A percentile compares a stretch with the other conserved stretches of the same genome.
phyloP scores from a whole-genome alignment of 1,140 invertebrate species.

The Hyles vespertilio region DNA sequence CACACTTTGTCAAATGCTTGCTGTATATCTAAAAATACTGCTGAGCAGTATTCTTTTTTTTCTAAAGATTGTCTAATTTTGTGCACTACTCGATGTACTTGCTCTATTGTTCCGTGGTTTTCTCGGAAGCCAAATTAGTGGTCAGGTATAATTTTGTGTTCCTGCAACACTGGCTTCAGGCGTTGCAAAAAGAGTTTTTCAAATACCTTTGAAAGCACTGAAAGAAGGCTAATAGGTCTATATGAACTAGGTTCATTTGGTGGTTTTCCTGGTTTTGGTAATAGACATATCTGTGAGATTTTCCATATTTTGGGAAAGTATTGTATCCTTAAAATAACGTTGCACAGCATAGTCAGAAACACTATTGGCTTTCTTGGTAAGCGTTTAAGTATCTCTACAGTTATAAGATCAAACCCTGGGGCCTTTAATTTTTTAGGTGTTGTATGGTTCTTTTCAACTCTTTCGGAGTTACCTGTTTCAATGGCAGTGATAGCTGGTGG shows the following conservation, averaged over 20 bases:
- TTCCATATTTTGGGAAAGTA: too few relatives aligned
- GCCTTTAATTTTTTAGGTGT: constrained; percentile 24
- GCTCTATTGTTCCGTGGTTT: constrained; percentile 29
- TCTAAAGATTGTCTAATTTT: constrained; percentile 16
- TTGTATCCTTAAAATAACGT: too few relatives aligned
- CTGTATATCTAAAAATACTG: constrained; percentile 19
- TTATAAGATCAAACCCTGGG: constrained; percentile 35
- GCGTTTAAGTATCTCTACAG: too few relatives aligned
- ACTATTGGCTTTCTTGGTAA: too few relatives aligned
- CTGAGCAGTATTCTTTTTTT: constrained; percentile 32
- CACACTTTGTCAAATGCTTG: constrained; percentile 19
- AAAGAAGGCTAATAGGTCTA: constrained; percentile 22
- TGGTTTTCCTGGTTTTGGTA: too few relatives aligned
- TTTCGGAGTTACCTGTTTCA: too few relatives aligned
- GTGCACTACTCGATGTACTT: too few relatives aligned
- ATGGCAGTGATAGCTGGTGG: too few relatives aligned
- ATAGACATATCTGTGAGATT: too few relatives aligned
- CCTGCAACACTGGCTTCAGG: background rate
- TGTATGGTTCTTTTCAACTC: constrained; percentile 4
- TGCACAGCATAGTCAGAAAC: too few relatives aligned
- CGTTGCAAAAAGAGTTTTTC: constrained; percentile 9
- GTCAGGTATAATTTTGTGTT: constrained; percentile 20
- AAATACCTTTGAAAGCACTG: constrained; percentile 19
- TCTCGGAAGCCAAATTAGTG: constrained; percentile 46
- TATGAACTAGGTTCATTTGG: constrained; percentile 28